Evolutionary conservation across 2,113 vertebrate species (phyloP), one percentile per base, ranked within the genome.

Genomic region (Ivindomyrus marchei): DNA sequence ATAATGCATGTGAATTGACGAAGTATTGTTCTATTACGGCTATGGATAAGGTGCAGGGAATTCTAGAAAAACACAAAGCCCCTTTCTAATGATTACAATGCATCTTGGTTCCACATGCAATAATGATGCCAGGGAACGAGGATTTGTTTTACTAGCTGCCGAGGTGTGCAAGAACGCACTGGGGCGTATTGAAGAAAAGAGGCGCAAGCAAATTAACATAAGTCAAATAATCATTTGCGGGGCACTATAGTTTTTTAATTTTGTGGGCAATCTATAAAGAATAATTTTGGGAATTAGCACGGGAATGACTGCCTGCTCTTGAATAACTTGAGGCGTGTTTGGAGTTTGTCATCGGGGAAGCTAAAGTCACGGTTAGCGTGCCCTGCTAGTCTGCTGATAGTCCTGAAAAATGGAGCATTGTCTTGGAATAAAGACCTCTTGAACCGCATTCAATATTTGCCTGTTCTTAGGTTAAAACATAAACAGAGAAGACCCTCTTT

Each of bases 1-100:
- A 89, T 90, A 90, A 90, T 90, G 77, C 52, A 90, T 85, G 52
- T 45, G 42, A 47, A 53, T 66, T 88, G 52, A 52, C 84, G 31
- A 84, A 85, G 77, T 70, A 56, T 47, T 50, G 74, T 39, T 88
- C 74, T 88, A 88, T 24, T 85, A 31, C 19, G 21, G 39, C 27
- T 66, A 45, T 31, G 19, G 36, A 36, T 87, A 46, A 56, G 39
- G 85, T 10, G n/a, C 9, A 27, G 27, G 85, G 89, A 36, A 87
- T 89, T 58, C 80, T 85, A 50, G 31, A 85, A 47, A 89, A 62
- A 42, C 70, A 80, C 49, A n/a, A 21, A 85, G 84, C 17, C 49
- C 62, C 85, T 87, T 90, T 74, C 17, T 50, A 90, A 87, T 36
- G n/a, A 87, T 90, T 52, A 42, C 62, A 85, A 66, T 47, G 52